Base-by-base conservation (phyloP, 2,113 vertebrate species). In the Oceanites oceanicus region DNA sequence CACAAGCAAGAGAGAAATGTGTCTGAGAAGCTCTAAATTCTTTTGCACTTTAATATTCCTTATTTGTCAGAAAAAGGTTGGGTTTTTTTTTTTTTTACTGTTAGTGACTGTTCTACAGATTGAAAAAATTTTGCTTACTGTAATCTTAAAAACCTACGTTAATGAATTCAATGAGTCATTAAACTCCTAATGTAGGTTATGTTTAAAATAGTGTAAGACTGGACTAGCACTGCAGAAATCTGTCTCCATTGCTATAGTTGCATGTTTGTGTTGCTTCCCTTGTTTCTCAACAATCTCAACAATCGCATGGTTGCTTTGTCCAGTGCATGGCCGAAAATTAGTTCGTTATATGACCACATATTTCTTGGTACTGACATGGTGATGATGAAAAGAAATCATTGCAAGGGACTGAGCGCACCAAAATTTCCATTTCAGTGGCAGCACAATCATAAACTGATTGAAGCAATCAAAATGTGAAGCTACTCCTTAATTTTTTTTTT, bases 281-380 rank as follows among this genome's bases (percentile, higher is more conserved):
- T 76, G 10, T 80, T 88, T 77, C 29, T 74, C 38, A 71, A 3
- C n/a, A n/a, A n/a, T n/a, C n/a, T n/a, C n/a, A n/a, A n/a, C 16
- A 1, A 12, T 74, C 17, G 3, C 19, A 3, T 26, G 42, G 21
- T 90, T 82, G 42, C 58, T 79, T 82, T 82, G 36, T 23, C 19
- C 42, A 55, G 4, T 42, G 62, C 12, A 10, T 58, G 25, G 16
- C 30, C 66, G 45, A 49, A 47, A 75, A 22, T 7, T 26, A 8
- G 5, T 55, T 62, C 13, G 10, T 49, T 62, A 40, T 19, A 4
- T 36, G 32, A 42, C 27, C 23, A 22, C 1, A 0, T 72, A 10
- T 50, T 85, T 71, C 15, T 55, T 50, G 32, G 9, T 82, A 42
- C 26, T 88, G 61, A 52, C 29, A 13, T 53, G 29, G 5, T 82